These are phyloP conservation scores for Crocallis elinguaria DNA, from an alignment of 2,888 invertebrate genomes.

Conservation along the genomic window DNA sequence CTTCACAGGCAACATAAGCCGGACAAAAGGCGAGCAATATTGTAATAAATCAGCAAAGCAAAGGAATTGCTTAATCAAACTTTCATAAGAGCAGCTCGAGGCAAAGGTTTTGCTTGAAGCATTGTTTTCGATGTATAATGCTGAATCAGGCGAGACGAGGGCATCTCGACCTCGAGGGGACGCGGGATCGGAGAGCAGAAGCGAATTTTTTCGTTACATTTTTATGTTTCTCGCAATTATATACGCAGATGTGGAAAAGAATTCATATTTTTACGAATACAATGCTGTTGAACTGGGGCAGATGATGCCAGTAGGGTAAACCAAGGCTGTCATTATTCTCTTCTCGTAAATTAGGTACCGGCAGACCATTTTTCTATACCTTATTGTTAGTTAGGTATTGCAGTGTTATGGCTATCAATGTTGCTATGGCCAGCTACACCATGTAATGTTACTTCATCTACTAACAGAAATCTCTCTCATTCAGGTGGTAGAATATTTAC, in stretches of 20 bases:
- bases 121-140: slow-evolving; percentile 59
- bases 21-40: slow-evolving; percentile 22
- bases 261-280: not conserved
- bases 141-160: slow-evolving; percentile 53
- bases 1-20: not conserved
- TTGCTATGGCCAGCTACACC: no score
- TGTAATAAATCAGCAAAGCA: slow-evolving; percentile 37
- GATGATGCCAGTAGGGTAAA: not conserved
- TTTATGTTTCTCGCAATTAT: slow-evolving; percentile 28
- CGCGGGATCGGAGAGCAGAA: slow-evolving; percentile 34
- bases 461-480: no score
- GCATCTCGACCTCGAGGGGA: slow-evolving; percentile 44
- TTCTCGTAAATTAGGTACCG: not conserved
- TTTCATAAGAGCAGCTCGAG: slow-evolving; percentile 52
- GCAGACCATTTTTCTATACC: no score
- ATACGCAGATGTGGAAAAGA: slow-evolving; percentile 14
- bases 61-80: slow-evolving; percentile 54
- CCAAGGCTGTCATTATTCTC: not conserved
- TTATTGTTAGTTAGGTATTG: not conserved
- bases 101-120: slow-evolving; percentile 51
- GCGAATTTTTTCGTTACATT: slow-evolving; percentile 35
- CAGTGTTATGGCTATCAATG: no score
- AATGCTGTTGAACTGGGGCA: not conserved
- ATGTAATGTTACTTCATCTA: no score
- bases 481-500: no score